These are phyloP conservation scores for Oscheius sp. DNA, from an alignment of 2,888 invertebrate species.

Conservation along the genomic window DNA sequence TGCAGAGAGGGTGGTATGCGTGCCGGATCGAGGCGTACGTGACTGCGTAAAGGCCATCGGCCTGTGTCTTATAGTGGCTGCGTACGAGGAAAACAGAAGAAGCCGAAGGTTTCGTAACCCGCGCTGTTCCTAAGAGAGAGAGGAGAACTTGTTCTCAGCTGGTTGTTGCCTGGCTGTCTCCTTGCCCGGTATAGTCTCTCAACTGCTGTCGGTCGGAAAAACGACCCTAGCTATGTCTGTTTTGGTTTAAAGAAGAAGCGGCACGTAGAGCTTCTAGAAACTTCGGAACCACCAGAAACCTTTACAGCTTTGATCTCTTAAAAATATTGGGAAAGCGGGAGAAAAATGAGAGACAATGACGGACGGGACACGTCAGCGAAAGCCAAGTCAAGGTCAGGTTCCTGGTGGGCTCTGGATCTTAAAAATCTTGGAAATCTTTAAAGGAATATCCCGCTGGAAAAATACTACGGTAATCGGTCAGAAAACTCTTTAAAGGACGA, in stretches of 20 bases:
- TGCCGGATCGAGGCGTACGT: slow-evolving; percentile 2
- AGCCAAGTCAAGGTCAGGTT: no score
- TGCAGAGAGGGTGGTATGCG: neutral
- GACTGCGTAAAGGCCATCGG: slow-evolving; percentile 5
- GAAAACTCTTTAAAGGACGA: no score
- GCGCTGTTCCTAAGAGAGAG: neutral
- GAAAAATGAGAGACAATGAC: no score
- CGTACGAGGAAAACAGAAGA: slow-evolving; percentile 36
- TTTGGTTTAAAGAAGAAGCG: slow-evolving; percentile 1
- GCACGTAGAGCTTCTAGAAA: no score
- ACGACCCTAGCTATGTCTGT: neutral
- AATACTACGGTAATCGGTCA: no score
- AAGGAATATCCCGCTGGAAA: no score
- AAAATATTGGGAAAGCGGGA: no score
- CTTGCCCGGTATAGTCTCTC: neutral
- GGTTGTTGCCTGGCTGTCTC: slow-evolving; percentile 15
- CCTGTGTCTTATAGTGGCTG: slow-evolving; percentile 25
- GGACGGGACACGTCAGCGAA: no score
- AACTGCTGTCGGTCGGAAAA: neutral
- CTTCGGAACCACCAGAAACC: no score
- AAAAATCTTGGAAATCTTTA: no score
- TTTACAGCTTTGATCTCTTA: no score
- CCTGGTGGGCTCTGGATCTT: no score
- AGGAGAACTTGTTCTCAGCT: slow-evolving; percentile 26
- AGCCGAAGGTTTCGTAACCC: slow-evolving; percentile 28